Base-by-base conservation (phyloP, 2,888 invertebrate genomes). In the Cinara cedri region DNA sequence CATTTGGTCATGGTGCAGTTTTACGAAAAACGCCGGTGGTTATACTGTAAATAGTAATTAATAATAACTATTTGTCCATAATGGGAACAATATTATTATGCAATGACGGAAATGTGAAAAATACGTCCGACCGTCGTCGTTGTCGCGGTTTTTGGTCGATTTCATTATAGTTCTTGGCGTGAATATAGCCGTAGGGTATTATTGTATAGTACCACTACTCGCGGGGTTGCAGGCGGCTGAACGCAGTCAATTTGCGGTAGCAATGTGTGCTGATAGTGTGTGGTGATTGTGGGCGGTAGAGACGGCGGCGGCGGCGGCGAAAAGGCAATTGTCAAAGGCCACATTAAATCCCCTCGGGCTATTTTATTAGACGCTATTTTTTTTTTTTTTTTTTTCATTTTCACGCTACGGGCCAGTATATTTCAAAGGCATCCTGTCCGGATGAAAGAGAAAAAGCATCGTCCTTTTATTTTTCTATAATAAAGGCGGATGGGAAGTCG, bases 251-350 rank as follows among this genome's bases (percentile, higher is more conserved):
- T 72, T 74, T 60, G 62, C 21, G 49, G 49, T 3, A 14, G 19
- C 14, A 26, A 51, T 49, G 24, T 24, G 44, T 21, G 44, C 54
- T 21, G 4, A 26, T 24, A n/a, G 46, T 16, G 55, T 34, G n/a
- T 19, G 19, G 13, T 60, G 26, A 62, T 21, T 34, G 34, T 54
- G 16, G n/a, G n/a, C n/a, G n/a, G n/a, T n/a, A n/a, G n/a, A n/a
- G n/a, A 21, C 34, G 13, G 11, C 3, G 19, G 24, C 54, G 55
- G 46, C 11, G 46, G 54, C 26, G 55, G 66, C 13, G 19, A 66
- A 55, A 76, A 55, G 57, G 54, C 76, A 57, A 76, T 66, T 76
- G 76, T 66, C 76, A 76, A 66, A 76, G 55, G 66, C 76, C 46
- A 42, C 66, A 16, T 66, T 46, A 26, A 74, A 74, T 63, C 24